Conservation (phyloP, 2,797 vertebrate genomes). For the Sorex maritimensis region DNA sequence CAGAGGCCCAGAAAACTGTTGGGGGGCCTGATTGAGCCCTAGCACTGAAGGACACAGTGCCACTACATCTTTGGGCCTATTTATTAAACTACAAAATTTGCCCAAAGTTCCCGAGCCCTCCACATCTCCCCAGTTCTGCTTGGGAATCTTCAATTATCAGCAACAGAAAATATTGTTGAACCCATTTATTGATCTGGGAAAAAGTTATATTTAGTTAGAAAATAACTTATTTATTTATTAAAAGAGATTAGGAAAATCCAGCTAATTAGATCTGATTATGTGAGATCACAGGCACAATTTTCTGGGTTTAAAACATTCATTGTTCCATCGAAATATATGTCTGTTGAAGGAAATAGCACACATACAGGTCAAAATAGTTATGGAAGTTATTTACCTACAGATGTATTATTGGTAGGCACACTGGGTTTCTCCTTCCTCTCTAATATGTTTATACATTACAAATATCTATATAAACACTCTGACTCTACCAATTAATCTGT, state of each 20-base stretch:
- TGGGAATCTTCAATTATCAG: too few relatives aligned
- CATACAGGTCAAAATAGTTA: neutral
- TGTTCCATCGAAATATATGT: neutral
- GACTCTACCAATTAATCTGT: neutral
- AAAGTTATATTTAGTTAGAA: slow-evolving; percentile 29
- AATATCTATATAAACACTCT: neutral
- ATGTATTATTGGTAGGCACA: neutral
- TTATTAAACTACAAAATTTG: too few relatives aligned
- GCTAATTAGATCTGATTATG: neutral
- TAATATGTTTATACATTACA: neutral
- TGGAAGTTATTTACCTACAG: neutral
- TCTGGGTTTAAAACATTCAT: neutral
- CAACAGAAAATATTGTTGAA: too few relatives aligned
- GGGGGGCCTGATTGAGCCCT: too few relatives aligned
- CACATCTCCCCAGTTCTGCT: too few relatives aligned
- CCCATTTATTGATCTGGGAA: neutral
- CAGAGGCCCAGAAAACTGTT: too few relatives aligned
- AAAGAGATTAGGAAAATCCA: slow-evolving; percentile 25
- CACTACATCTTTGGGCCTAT: too few relatives aligned
- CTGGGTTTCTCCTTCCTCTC: fast-evolving
- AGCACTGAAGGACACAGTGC: too few relatives aligned
- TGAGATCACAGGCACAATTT: neutral
- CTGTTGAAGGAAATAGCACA: neutral
- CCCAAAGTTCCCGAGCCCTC: too few relatives aligned
- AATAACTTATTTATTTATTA: neutral